Base-by-base conservation (phyloP, 2,797 vertebrate genomes). In the Poecile montanus region DNA sequence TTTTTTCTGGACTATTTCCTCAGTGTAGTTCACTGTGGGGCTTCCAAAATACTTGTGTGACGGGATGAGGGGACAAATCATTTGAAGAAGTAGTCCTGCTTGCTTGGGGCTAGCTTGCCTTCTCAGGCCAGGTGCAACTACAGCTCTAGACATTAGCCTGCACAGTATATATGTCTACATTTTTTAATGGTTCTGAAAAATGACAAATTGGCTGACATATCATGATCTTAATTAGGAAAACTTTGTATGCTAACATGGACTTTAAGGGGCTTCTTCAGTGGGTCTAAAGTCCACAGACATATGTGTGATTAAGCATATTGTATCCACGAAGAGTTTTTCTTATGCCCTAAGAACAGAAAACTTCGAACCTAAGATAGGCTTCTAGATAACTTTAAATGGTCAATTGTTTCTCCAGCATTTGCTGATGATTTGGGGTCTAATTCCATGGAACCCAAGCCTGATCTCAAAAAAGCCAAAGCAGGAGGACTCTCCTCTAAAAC, bases 401-500 rank as follows among this genome's bases (percentile, higher is more conserved):
- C 71, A 72, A 1, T 89, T 97, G 66, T 85, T 88, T 88, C 61
- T 82, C 62, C 80, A 98, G 98, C 95, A 70, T 91, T 97, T 93
- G 85, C 89, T 93, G 99, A 99, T 32, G 99, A 99, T 95, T 97
- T 93, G 26, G 97, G 97, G 32, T 79, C 91, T 36, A 95, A 73
- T 85, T 68, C 50, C 32, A 40, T 94, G 65, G 99, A 99, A 88
- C 80, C 98, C 77, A 99, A 99, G 96, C 97, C 98, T 82, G 99
- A 99, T 95, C 95, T 94, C 3, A 99, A 99, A 97, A 99, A 99
- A 96, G 92, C 97, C 93, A 98, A 98, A 97, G 89, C 96, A 96
- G 98, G 98, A 88, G 99, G 98, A 91, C 93, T 78, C 10, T 97
- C 98, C 40, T 98, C 98, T 91, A 99, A 99, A 98, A 85, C 92